Evolutionary conservation across 1,140 invertebrate species (phyloP).

Genomic region (Lamellibrachia luymesi): DNA sequence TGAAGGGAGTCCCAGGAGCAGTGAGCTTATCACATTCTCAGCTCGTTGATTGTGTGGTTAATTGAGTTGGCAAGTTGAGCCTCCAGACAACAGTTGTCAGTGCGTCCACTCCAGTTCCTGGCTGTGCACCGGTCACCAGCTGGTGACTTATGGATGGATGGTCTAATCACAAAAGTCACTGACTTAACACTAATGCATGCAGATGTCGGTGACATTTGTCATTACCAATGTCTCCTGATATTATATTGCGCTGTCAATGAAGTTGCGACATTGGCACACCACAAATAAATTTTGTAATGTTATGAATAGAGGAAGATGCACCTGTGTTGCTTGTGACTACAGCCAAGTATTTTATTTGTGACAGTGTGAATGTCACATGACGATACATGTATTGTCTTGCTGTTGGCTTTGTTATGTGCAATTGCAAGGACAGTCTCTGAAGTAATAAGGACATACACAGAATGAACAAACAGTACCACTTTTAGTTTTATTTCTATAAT

Average conservation of each 20-base stretch:
- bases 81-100: not conserved
- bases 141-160: not conserved
- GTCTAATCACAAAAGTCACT: not conserved
- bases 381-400: not conserved
- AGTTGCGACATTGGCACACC: not conserved
- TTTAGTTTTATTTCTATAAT: not conserved
- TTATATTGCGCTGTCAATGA: not conserved
- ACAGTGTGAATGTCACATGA: not conserved
- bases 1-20: not conserved
- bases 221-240: not conserved
- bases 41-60: not conserved
- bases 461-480: not conserved
- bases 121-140: not conserved
- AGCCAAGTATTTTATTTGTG: not conserved
- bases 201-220: not conserved
- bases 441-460: not conserved
- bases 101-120: not conserved
- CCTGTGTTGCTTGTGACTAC: slow-evolving; percentile 5
- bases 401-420: not conserved
- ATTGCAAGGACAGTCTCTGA: not conserved
- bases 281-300: not conserved
- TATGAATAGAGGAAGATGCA: not conserved
- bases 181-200: not conserved
- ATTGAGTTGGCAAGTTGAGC: not conserved
- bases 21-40: not conserved